Percentiles rank a stretch among this genome's conserved stretches.
phyloP scores from a whole-genome alignment of 1,140 invertebrate genomes.

The Leptopilina clavipes region DNA sequence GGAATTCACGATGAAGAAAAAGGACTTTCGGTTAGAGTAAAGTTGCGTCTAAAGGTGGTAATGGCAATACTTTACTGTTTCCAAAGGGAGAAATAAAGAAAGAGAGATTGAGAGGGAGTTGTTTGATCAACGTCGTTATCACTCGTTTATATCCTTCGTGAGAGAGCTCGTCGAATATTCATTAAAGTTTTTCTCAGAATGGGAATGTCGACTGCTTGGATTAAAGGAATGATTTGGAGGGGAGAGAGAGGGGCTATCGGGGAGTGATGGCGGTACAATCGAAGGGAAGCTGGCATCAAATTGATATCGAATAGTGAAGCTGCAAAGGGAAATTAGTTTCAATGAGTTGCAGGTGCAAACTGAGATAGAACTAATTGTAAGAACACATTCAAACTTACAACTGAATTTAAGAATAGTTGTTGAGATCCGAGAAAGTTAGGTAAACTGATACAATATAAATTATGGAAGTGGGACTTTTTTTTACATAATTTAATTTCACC shows the following conservation, averaged over 20 bases:
- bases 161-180: constrained; percentile 32
- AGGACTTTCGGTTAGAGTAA: background rate
- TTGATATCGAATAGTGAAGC: constrained; percentile 17
- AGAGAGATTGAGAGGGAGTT: background rate
- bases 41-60: background rate
- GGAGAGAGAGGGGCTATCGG: too few relatives aligned
- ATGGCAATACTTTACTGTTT: background rate
- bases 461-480: background rate
- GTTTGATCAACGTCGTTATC: constrained; percentile 22
- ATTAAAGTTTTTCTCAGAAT: constrained; percentile 26
- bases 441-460: constrained; percentile 8
- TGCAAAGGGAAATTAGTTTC: constrained; percentile 29
- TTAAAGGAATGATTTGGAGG: background rate
- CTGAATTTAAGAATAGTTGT: background rate
- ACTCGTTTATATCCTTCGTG: constrained; percentile 18
- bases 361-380: constrained; percentile 25
- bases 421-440: background rate
- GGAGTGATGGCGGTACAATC: background rate
- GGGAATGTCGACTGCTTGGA: background rate
- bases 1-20: background rate
- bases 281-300: constrained; percentile 13
- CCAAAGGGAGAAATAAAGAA: background rate
- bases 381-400: background rate
- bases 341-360: constrained; percentile 17
- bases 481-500: constrained; percentile 7